Evolutionary conservation across 2,888 invertebrate genomes (phyloP), one percentile per base, ranked within the genome.

Genomic region (Dicycla oo): DNA sequence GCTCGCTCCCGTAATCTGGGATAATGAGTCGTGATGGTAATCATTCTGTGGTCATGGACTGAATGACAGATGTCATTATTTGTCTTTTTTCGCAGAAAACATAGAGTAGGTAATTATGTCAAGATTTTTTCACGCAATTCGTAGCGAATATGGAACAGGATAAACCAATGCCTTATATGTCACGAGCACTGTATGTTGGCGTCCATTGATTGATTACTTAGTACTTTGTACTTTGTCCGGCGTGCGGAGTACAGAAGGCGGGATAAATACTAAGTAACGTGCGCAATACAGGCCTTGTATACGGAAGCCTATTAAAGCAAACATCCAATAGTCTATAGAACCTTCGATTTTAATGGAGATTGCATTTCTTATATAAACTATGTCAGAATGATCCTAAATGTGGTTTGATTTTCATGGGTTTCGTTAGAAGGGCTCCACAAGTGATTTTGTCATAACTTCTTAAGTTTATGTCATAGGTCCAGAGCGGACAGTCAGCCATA

Each of bases 1-100:
- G 90, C 88, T 88, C 89, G 91, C 90, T 90, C 90, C 90, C 88
- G 92, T 91, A 91, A 94, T 94, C 94, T 91, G 89, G 89, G 91
- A 94, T 93, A 93, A 94, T 93, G 93, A 92, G 88, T 86, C 88
- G 86, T 86, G 91, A 93, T 92, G 88, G 88, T 86, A 84, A 84
- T 86, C 82, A 82, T 78, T 83, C 73, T 78, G 78, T 88, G 78
- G 77, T 73, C 81, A 73, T 57, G 61, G 77, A 68, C 75, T 83
- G 87, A 87, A 86, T 87, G 88, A 86, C 82, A 76, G 82, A 84
- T 76, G 86, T 82, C 77, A 75, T 80, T 82, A 80, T 81, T 82
- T 83, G 69, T 77, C 76, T 75, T 79, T 80, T 69, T 81, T 68
- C 75, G 67, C 68, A 69, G 38, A 69, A 30, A 47, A 61, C 51